phyloP scores from a whole-genome alignment of 2,113 vertebrate genomes.

The Protobothrops mucrosquamatus region DNA sequence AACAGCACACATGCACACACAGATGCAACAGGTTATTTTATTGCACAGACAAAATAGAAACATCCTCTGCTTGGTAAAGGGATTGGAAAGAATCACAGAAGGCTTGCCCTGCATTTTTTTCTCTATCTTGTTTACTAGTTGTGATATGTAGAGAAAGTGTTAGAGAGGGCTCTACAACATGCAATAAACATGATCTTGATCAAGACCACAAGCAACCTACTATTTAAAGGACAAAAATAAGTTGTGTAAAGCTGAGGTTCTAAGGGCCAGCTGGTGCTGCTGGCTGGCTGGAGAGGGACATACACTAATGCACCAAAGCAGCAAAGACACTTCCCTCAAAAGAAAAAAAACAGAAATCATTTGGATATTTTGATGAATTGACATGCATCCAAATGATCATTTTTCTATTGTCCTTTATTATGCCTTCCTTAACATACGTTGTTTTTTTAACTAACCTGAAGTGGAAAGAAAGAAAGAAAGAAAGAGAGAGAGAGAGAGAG shows the following conservation, averaged over 20 bases:
- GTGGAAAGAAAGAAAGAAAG: background rate
- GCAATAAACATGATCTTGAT: background rate
- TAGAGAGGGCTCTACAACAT: background rate
- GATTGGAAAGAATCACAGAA: background rate
- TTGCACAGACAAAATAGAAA: background rate
- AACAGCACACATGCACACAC: background rate
- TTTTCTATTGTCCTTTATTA: background rate
- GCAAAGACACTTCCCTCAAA: background rate
- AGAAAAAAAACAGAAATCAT: background rate
- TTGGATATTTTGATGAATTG: background rate
- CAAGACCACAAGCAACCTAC: background rate
- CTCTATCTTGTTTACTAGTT: background rate
- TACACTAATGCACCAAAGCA: too few relatives aligned
- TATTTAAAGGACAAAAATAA: background rate
- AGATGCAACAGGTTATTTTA: background rate
- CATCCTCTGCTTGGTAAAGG: background rate
- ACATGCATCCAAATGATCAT: background rate
- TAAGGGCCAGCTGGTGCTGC: background rate
- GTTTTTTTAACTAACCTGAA: too few relatives aligned
- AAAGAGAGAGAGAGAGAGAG: too few relatives aligned
- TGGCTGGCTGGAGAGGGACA: background rate
- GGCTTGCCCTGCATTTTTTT: background rate
- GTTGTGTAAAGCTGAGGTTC: background rate
- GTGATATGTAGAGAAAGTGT: background rate
- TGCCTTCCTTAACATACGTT: background rate